Evolutionary conservation across 2,888 invertebrate species (phyloP).

Genomic region (Tineola bisselliella): DNA sequence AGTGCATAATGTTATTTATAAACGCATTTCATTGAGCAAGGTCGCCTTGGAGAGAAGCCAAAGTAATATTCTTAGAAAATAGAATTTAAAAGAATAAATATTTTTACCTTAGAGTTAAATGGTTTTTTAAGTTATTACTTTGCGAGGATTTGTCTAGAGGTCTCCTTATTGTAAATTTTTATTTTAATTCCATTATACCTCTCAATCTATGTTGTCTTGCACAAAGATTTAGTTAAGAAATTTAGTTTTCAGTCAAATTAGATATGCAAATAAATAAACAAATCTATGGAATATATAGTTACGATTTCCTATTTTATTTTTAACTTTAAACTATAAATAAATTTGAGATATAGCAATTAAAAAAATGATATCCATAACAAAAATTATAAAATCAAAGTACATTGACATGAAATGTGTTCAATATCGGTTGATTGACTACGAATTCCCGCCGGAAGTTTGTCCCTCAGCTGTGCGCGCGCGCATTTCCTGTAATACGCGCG

Average conservation of each 20-base stretch:
- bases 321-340: not conserved
- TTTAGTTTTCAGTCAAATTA: no score
- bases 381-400: not conserved
- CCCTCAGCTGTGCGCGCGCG: slow-evolving; percentile 37
- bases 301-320: no score
- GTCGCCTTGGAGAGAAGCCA: not conserved
- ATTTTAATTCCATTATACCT: no score
- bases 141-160: no score
- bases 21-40: not conserved
- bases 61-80: not conserved
- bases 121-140: no score
- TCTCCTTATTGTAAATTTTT: no score
- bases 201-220: no score
- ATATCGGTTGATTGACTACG: slow-evolving; percentile 9
- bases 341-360: not conserved
- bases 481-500: slow-evolving; percentile 54
- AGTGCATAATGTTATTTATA: not conserved
- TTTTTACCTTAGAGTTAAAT: no score
- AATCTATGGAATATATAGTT: no score
- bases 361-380: not conserved
- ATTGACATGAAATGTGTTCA: not conserved
- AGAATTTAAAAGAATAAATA: no score
- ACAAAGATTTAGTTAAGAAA: no score
- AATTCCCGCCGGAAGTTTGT: slow-evolving; percentile 48
- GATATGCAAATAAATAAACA: no score